Percentiles rank a stretch among this genome's conserved stretches.
These are phyloP conservation scores for Drosophila micromelanica DNA, from an alignment of 1,140 invertebrate species.

Conservation along the genomic window DNA sequence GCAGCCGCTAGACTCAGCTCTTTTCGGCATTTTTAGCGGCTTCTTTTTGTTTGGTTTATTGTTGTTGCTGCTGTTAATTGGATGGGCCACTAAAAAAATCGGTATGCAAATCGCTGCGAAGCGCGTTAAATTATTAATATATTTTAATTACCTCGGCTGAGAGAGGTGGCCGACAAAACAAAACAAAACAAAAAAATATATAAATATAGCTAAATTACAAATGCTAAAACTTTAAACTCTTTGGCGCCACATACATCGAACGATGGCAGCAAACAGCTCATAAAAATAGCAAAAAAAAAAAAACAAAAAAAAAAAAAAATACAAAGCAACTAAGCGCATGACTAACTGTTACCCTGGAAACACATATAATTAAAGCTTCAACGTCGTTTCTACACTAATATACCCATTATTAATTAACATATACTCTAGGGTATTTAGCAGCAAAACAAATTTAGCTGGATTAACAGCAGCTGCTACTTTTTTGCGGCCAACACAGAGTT, in stretches of 20 bases:
- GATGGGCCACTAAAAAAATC: constrained; percentile 43
- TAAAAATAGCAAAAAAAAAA: constrained; percentile 29
- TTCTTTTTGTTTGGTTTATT: constrained; percentile 26
- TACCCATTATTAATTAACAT: neutral
- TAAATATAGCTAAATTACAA: constrained; percentile 52
- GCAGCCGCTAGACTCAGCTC: constrained; percentile 39
- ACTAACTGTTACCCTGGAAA: neutral
- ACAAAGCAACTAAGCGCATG: neutral
- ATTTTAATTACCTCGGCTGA: constrained; percentile 63
- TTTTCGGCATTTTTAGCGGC: constrained; percentile 16
- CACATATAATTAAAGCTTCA: too few species aligned
- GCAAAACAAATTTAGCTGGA: neutral
- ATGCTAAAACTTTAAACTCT: constrained; percentile 72
- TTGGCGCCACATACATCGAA: constrained; percentile 80
- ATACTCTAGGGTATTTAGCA: too few species aligned
- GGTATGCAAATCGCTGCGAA: constrained; percentile 68
- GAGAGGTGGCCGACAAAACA: constrained; percentile 22
- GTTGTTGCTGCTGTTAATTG: constrained; percentile 54
- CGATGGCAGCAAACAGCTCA: constrained; percentile 46
- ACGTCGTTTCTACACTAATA: too few species aligned
- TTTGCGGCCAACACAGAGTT: too few species aligned
- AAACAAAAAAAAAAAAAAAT: neutral
- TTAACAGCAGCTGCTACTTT: too few species aligned
- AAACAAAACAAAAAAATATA: neutral
- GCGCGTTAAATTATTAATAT: constrained; percentile 81